Evolutionary conservation across 1,140 invertebrate genomes (phyloP), one percentile per base, ranked within the genome.

Genomic region (Zaprionus inermis): DNA sequence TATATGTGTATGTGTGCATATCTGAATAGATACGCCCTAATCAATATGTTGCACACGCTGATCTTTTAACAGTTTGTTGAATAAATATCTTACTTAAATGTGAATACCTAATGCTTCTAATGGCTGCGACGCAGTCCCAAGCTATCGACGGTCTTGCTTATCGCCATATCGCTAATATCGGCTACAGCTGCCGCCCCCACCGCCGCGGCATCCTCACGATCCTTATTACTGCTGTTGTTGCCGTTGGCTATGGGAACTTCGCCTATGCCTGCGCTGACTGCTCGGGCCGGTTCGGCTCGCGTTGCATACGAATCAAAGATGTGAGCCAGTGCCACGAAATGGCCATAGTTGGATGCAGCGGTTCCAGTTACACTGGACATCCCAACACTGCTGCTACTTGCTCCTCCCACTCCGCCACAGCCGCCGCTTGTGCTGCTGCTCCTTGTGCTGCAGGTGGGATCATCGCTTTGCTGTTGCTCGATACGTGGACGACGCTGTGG

Each of bases 401-500:
- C 1, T 20, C n/a, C 14, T 38, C 36, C 7, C 0, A 0, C 36
- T 7, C n/a, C n/a, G n/a, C 38, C n/a, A 2, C 32, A 18, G 6
- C 51, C 18, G 28, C 9, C 10, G 54, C 24, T 16, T 12, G 28
- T 30, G 46, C 24, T 61, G 18, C n/a, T 7, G 30, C 16, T 28
- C 3, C 28, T 22, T 5, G 12, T 32, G 16, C n/a, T 38, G 41
- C 32, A 10, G 12, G 18, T 22, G 7, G 36, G 20, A 49, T 49
- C 44, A n/a, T n/a, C 32, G n/a, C 20, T 30, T 12, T 58, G 14
- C n/a, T 20, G 38, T 24, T 34, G 44, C 9, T 74, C 65, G n/a
- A 78, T 54, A 9, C 76, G 76, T 34, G 54, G 65, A 12, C 76
- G 72, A 7, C 76, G 65, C 9, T 57, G n/a, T n/a, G 75, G 71